These are phyloP conservation scores for Scatophagus argus DNA, from an alignment of 2,113 vertebrate genomes.

Conservation along the genomic window DNA sequence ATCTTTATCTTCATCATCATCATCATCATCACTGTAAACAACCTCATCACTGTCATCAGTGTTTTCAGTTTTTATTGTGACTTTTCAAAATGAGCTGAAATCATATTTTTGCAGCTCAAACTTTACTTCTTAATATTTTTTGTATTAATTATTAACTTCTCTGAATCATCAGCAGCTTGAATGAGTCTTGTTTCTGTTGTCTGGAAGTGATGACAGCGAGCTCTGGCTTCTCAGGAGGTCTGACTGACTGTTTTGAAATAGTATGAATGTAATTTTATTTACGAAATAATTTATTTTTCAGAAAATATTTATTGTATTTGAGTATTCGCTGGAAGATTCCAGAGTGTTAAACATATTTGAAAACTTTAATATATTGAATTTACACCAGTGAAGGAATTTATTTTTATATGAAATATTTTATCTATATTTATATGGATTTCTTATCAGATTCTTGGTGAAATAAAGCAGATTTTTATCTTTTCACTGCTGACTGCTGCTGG, in stretches of 20 bases:
- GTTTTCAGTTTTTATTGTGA: background rate
- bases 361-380: constrained; percentile 47
- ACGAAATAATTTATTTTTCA: constrained; percentile 40
- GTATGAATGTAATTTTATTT: constrained; percentile 20
- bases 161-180: background rate
- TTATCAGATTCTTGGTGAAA: constrained; percentile 2
- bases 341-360: constrained; percentile 23
- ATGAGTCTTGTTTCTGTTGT: background rate
- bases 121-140: background rate
- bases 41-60: background rate
- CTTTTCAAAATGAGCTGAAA: background rate
- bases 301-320: constrained; percentile 50
- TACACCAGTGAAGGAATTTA: background rate
- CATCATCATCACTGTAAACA: background rate
- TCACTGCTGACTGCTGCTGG: background rate
- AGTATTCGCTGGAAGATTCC: constrained; percentile 9
- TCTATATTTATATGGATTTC: constrained; percentile 43
- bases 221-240: background rate
- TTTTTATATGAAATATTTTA: constrained; percentile 32
- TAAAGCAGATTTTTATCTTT: constrained; percentile 33
- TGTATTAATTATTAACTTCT: background rate
- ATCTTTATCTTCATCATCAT: background rate
- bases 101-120: background rate
- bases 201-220: background rate
- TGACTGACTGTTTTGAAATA: background rate